Evolutionary conservation across 2,113 vertebrate genomes (phyloP).

Genomic region (Chamaea fasciata): DNA sequence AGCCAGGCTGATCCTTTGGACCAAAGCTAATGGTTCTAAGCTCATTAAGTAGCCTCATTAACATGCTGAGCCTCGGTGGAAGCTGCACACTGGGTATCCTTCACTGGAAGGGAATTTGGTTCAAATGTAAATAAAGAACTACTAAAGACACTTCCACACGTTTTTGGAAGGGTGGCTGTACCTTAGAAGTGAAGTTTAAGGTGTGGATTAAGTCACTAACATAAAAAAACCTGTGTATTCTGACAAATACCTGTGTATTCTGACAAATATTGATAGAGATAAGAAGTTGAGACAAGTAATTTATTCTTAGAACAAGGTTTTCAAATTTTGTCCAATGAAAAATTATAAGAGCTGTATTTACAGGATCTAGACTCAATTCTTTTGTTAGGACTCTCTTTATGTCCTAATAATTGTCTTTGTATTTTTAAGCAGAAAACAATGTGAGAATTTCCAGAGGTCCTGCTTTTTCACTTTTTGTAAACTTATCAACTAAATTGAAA

Average conservation of each 20-base stretch:
- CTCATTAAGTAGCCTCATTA: conserved; percentile 38
- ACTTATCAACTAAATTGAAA: neutral
- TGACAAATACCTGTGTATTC: neutral
- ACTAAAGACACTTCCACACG: neutral
- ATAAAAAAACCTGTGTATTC: neutral
- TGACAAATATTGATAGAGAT: neutral
- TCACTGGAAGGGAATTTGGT: neutral
- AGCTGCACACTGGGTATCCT: neutral
- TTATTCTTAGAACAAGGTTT: neutral
- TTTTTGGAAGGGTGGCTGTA: neutral
- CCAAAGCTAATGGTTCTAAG: neutral
- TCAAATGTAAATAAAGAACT: neutral
- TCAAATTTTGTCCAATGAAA: neutral
- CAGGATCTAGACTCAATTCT: neutral
- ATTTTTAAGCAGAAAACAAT: neutral
- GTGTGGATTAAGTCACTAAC: neutral
- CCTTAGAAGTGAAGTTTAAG: neutral
- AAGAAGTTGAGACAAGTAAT: neutral
- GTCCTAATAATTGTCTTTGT: neutral
- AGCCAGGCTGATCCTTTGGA: neutral
- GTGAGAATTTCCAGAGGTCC: neutral
- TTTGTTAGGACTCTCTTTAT: neutral
- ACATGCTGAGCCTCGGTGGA: neutral
- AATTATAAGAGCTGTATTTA: neutral
- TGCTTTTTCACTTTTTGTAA: neutral